Conservation (phyloP, 2,888 invertebrate genomes). For the Conistra vaccinii region DNA sequence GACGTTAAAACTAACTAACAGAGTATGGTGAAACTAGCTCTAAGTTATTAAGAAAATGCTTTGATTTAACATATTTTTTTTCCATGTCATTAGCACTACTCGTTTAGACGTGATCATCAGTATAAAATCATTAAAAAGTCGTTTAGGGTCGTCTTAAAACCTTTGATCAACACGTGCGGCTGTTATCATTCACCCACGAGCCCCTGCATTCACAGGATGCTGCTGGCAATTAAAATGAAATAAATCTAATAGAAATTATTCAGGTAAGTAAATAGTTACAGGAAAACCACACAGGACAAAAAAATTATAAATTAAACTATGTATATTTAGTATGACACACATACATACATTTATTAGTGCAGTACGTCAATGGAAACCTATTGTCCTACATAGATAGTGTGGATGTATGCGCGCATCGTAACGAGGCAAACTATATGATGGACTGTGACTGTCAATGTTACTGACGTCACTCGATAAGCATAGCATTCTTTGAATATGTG, state of each 20-base stretch:
- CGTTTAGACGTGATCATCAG: too few relatives aligned
- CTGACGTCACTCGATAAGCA: conserved; percentile 46
- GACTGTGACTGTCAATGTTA: conserved; percentile 45
- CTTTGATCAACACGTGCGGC: too few relatives aligned
- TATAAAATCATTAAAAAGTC: too few relatives aligned
- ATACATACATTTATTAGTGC: conserved; percentile 33
- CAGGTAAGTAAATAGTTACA: background rate
- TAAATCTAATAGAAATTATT: background rate
- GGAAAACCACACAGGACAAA: conserved; percentile 1
- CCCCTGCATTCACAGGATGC: background rate
- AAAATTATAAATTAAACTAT: background rate
- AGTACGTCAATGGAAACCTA: conserved; percentile 52
- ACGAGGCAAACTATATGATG: conserved; percentile 32
- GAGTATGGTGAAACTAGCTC: too few relatives aligned
- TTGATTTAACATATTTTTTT: too few relatives aligned
- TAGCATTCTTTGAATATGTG: conserved; percentile 21
- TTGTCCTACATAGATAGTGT: conserved; percentile 61
- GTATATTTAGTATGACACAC: conserved; percentile 33
- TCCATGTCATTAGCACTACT: too few relatives aligned
- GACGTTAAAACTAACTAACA: too few relatives aligned
- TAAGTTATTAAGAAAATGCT: too few relatives aligned
- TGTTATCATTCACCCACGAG: too few relatives aligned
- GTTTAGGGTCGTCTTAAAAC: too few relatives aligned
- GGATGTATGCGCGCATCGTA: conserved; percentile 32
- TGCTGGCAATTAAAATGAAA: background rate